Percentiles rank a stretch among this genome's conserved stretches.
These are phyloP conservation scores for Syrphus vitripennis DNA, from an alignment of 2,888 invertebrate species.

Conservation along the genomic window DNA sequence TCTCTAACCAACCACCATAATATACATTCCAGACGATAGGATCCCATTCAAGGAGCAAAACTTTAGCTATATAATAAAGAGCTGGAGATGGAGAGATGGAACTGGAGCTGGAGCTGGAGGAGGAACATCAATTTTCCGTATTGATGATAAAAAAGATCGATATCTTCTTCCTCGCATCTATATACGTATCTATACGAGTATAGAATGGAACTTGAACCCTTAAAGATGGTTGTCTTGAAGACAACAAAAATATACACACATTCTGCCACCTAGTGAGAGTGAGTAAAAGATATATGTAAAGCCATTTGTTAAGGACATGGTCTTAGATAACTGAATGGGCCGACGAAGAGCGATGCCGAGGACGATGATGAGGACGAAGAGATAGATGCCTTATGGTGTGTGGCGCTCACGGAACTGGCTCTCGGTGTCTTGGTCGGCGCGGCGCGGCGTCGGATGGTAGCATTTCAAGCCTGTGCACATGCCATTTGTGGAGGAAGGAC, in stretches of 20 bases:
- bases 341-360: not conserved
- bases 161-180: constrained; percentile 18
- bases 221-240: constrained; percentile 40
- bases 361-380: not conserved
- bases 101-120: constrained; percentile 6
- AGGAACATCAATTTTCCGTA: constrained; percentile 58
- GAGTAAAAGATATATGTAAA: not conserved
- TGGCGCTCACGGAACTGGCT: constrained; percentile 21
- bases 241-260: constrained; percentile 12
- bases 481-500: constrained; percentile 43
- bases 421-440: not conserved
- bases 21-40: constrained; percentile 31
- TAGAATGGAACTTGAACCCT: constrained; percentile 57
- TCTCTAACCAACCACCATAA: constrained; percentile 22
- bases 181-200: not conserved
- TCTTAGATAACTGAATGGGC: constrained; percentile 42
- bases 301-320: constrained; percentile 54
- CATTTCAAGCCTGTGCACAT: constrained; percentile 28
- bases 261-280: not conserved
- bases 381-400: constrained; percentile 20
- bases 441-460: not conserved
- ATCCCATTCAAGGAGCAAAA: constrained; percentile 19
- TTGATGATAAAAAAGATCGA: constrained; percentile 68
- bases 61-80: not conserved
- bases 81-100: not conserved